Evolutionary conservation across 2,888 invertebrate genomes (phyloP).

Genomic region (Pandemis corylana): DNA sequence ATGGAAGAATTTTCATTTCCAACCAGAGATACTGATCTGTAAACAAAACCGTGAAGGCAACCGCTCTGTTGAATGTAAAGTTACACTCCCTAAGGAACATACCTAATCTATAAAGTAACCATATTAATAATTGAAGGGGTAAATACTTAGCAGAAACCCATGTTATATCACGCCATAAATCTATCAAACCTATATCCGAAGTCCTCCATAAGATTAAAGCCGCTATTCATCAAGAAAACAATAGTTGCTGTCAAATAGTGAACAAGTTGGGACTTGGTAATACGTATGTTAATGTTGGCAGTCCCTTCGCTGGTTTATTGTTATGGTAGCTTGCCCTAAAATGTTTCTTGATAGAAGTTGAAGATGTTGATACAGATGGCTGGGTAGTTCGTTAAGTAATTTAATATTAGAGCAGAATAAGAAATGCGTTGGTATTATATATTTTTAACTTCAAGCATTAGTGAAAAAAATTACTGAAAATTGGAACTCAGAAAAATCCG

Average conservation of each 20-base stretch:
- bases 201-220: constrained; percentile 44
- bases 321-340: constrained; percentile 76
- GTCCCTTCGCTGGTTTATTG: constrained; percentile 73
- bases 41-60: no score
- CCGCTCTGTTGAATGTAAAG: no score
- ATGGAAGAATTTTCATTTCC: no score
- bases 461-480: no score
- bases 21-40: no score
- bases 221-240: constrained; percentile 53
- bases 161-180: constrained; percentile 44
- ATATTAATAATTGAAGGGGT: constrained; percentile 34
- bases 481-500: no score
- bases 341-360: constrained; percentile 69
- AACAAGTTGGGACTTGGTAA: constrained; percentile 60
- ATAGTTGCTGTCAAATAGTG: constrained; percentile 78
- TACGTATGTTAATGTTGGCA: constrained; percentile 75
- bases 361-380: constrained; percentile 57
- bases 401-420: constrained; percentile 7
- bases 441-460: no score
- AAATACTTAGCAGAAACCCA: constrained; percentile 36
- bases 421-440: no score
- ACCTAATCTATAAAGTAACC: constrained; percentile 12
- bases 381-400: constrained; percentile 36
- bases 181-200: constrained; percentile 39
- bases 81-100: no score